Conservation (phyloP, 1,140 invertebrate genomes). For the Polyergus mexicanus region DNA sequence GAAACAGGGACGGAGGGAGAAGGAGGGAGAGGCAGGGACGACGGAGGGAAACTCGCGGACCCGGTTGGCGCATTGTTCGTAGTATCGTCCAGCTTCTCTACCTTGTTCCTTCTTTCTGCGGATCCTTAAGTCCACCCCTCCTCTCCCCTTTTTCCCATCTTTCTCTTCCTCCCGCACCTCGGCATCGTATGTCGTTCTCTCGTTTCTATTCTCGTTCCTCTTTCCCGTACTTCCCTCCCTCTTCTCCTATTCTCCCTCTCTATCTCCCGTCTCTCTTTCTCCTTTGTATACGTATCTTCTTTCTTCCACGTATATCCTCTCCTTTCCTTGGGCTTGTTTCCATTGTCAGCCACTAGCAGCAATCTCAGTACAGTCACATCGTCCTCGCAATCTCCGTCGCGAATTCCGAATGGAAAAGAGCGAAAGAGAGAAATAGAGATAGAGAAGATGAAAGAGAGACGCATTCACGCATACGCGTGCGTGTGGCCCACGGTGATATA, state of each 20-base stretch:
- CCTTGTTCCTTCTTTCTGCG: conserved; percentile 63
- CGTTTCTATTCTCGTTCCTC: conserved; percentile 48
- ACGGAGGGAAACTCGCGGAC: conserved; percentile 32
- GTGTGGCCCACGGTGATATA: conserved; percentile 73
- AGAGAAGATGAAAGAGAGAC: conserved; percentile 10
- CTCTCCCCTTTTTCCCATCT: conserved; percentile 60
- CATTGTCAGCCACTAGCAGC: conserved; percentile 69
- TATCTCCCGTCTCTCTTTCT: conserved; percentile 40
- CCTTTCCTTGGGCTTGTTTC: conserved; percentile 60
- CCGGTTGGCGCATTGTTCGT: conserved; percentile 78
- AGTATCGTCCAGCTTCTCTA: conserved; percentile 73
- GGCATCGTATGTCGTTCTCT: conserved; percentile 45
- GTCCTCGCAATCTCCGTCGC: conserved; percentile 32
- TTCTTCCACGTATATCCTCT: not conserved
- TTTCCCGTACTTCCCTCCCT: conserved; percentile 15
- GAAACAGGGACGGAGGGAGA: conserved; percentile 32
- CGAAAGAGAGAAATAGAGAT: conserved; percentile 25
- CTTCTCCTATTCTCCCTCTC: no score
- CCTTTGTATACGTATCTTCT: conserved; percentile 1
- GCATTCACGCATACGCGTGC: conserved; percentile 79
- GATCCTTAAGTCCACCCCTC: conserved; percentile 68
- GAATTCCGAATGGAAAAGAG: conserved; percentile 38
- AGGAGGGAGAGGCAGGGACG: conserved; percentile 44
- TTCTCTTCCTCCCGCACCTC: conserved; percentile 16
- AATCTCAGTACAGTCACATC: conserved; percentile 41